Evolutionary conservation across 2,888 invertebrate genomes (phyloP).

Genomic region (Heteropelma amictum): DNA sequence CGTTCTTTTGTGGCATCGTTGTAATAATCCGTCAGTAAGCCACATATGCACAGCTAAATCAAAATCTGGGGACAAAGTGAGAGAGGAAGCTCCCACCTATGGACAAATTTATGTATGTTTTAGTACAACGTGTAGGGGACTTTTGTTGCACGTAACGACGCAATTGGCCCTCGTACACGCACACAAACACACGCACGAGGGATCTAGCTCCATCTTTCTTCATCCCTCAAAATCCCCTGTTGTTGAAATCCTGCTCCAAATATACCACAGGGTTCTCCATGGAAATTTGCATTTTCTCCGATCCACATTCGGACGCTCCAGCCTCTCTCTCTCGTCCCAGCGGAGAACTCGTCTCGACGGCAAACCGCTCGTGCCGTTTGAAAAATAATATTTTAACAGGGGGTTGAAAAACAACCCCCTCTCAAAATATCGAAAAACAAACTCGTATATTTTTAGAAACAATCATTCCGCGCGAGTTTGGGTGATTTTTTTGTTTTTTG

Average conservation of each 20-base stretch:
- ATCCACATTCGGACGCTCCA: neutral
- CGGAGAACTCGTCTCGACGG: constrained; percentile 29
- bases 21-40: constrained; percentile 60
- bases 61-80: constrained; percentile 52
- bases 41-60: constrained; percentile 60
- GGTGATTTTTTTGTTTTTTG: no score
- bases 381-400: neutral
- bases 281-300: constrained; percentile 46
- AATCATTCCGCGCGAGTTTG: no score
- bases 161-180: no score
- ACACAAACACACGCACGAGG: no score
- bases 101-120: constrained; percentile 31
- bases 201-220: constrained; percentile 23
- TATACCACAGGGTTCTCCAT: constrained; percentile 25
- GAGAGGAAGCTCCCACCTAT: constrained; percentile 37
- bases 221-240: constrained; percentile 38
- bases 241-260: constrained; percentile 35
- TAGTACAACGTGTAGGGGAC: constrained; percentile 40
- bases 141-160: constrained; percentile 54
- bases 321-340: constrained; percentile 2
- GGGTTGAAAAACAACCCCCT: neutral
- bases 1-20: constrained; percentile 57
- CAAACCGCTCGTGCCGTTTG: neutral
- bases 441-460: no score
- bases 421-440: no score